Evolutionary conservation across 2,797 vertebrate species (phyloP), one percentile per base, ranked within the genome.

Genomic region (Poecilia gillii): DNA sequence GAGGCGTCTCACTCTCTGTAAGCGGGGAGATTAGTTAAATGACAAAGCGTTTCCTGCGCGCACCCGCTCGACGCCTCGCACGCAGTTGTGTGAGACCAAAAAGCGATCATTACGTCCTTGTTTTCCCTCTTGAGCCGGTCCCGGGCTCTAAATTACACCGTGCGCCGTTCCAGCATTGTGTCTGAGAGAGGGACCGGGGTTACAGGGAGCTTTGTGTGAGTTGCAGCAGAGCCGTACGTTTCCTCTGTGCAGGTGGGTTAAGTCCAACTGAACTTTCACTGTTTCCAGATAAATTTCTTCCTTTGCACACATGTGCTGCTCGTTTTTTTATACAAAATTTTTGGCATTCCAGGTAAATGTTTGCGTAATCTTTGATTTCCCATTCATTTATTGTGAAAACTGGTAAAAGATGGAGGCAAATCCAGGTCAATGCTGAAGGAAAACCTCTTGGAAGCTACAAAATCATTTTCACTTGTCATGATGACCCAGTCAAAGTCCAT

Each of bases 41-140:
- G 85, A 86, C 14, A 43, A 68, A 75, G 80, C 41, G 72, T 78
- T 33, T 36, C 33, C 28, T 43, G 70, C 47, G 74, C 31, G 62
- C 39, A 23, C 78, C 59, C 4, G 33, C 36, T 47, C 25, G 14
- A 59, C 43, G 62, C 62, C 33, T 31, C n/a, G 12, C 76, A 62
- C 28, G 33, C 51, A 80, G 78, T 47, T 73, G 78, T 62, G 80
- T 2, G 23, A 76, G 72, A 53, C 72, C 28, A 79, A 80, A 83
- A 84, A 86, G 72, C 51, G 83, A 90, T 91, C 80, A 87, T 90
- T 91, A 89, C 33, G 85, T 86, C 84, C 18, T 88, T 81, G 82
- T 87, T 93, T 91, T 88, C 83, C 81, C 75, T 57, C 81, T 85
- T 90, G 81, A 85, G 91, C 76, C 43, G 46, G 79, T 84, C 85